Percentiles rank a stretch among this genome's conserved stretches.
Conservation (phyloP, 2,113 vertebrate genomes). For the Gnathonemus echidnorhynchus region DNA sequence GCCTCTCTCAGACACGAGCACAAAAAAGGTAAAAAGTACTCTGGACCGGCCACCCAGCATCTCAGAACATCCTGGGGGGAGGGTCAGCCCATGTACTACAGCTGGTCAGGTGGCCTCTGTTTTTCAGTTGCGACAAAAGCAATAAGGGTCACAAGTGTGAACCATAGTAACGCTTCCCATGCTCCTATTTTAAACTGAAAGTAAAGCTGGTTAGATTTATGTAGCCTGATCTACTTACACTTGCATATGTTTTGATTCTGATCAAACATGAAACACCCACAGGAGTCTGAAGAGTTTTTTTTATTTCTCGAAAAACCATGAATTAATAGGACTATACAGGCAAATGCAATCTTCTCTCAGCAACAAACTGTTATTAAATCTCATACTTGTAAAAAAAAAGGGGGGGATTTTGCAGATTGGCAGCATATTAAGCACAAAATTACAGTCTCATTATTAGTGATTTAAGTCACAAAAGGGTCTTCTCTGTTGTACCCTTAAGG, state of each 20-base stretch:
- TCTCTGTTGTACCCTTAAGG: background rate
- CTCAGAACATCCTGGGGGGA: background rate
- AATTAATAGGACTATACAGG: background rate
- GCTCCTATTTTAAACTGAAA: background rate
- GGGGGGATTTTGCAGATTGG: background rate
- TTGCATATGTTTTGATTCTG: background rate
- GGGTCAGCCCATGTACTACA: background rate
- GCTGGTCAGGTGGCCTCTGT: background rate
- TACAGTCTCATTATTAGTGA: background rate
- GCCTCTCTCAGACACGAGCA: background rate
- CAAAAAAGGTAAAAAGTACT: background rate
- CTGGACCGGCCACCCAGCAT: background rate
- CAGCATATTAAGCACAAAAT: background rate
- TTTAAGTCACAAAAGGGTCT: background rate
- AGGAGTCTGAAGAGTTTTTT: background rate
- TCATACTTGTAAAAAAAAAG: background rate
- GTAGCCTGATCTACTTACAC: background rate
- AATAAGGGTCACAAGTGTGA: slow-evolving; percentile 13
- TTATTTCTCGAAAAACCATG: background rate
- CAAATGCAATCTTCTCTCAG: background rate
- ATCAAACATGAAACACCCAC: background rate
- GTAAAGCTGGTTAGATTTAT: background rate
- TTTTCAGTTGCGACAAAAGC: slow-evolving; percentile 21
- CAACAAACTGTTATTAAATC: background rate
- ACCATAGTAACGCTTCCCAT: background rate